Evolutionary conservation across 2,888 invertebrate genomes (phyloP), one percentile per base, ranked within the genome.

Genomic region (Trichopria drosophilae): DNA sequence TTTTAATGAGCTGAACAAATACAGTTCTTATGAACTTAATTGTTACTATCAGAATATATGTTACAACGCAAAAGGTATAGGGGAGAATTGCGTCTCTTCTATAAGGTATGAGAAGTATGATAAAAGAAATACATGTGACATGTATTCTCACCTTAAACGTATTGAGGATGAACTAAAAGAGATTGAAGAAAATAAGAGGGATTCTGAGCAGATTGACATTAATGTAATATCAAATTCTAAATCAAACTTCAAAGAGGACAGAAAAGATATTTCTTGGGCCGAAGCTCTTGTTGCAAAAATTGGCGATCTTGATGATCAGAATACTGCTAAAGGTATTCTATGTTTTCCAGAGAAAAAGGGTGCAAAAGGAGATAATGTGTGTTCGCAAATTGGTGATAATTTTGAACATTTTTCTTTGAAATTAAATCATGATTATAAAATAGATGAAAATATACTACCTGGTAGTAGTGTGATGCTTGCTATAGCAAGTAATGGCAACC

Each of bases 271-370:
- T 12, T 46, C 46, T n/a, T 46, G 46, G 46, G 46, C 46, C 39
- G 46, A 46, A 39, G 46, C 37, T 46, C 46, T 46, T 46, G 46
- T 46, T 46, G 46, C 46, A 46, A 46, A 46, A 39, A 46, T 46
- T 46, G 46, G 46, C 32, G 39, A 46, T 12, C 46, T 37, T 46
- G 6, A 39, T 46, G 13, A 46, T 46, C 37, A 46, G 32, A 34
- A 46, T 46, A 12, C 46, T 37, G 46, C 37, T 46, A 6, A 46
- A 46, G 46, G 46, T 46, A 46, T 12, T 46, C 46, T 39, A 12
- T 46, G 46, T 12, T 32, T 46, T 46, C 46, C 46, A 37, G 31
- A 45, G 18, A 20, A 46, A 31, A 23, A 31, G 20, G 46, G 29
- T 46, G 22, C 46, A 46, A 46, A 31, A 46, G 36, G 37, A 24